Base-by-base conservation (phyloP, 2,888 invertebrate genomes). In the Plagiodera versicolora region DNA sequence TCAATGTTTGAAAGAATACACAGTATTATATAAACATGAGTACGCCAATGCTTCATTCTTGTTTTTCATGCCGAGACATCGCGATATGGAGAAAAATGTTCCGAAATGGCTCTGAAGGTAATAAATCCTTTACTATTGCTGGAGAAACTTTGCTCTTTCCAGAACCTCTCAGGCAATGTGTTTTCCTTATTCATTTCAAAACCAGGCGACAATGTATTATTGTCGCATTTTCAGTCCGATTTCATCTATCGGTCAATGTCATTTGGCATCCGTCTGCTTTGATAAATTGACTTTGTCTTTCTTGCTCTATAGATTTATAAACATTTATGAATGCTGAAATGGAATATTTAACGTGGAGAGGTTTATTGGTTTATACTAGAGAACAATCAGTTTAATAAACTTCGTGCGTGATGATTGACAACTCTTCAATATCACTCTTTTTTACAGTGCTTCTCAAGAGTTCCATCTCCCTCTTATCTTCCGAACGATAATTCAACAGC, bases 221-320 rank as follows among this genome's bases (percentile, higher is more conserved):
- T 51, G 51, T 35, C 14, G 51, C 19, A 53, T 53, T 53, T 44
- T 28, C 11, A 53, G 53, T 35, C 10, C 51, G 47, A 52, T 53
- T 58, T 30, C 35, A 58, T 45, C 32, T 49, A 59, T 59, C 59
- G 59, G 59, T 59, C 59, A 59, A 54, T 20, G 59, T 59, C 60
- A 60, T 56, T 56, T 56, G 35, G 60, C 56, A 56, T 60, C 56
- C 47, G 60, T 51, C 56, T 46, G 48, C 24, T 51, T 50, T 60
- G 56, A 60, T 60, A 60, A 60, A 60, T 56, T 44, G 51, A 35
- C 28, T 30, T 60, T 55, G 50, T 60, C 54, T 45, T 51, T 24
- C 56, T 54, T 24, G 19, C 48, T 17, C 24, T 20, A 51, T 46
- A 56, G 44, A 47, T 49, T 55, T 55, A 60, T 60, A 35, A 60